phyloP scores from a whole-genome alignment of 2,797 vertebrate genomes.

The Enteromius paludinosus region DNA sequence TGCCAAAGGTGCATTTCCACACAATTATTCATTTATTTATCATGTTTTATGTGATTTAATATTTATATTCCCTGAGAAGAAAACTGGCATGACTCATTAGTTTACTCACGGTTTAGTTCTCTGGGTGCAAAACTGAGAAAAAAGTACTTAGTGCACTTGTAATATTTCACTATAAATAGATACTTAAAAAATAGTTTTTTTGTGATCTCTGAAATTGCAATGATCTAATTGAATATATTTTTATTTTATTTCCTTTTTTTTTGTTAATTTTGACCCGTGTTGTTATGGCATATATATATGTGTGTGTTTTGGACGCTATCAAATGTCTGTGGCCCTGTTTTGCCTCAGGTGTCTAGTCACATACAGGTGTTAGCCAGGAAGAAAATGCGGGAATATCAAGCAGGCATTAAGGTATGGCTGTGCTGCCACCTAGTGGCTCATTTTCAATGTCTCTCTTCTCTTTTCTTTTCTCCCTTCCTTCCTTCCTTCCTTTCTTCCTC shows the following conservation, averaged over 20 bases:
- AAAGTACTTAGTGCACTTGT: not conserved
- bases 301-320: not conserved
- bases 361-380: slow-evolving; percentile 99
- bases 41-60: not conserved
- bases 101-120: not conserved
- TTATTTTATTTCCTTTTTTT: too few relatives aligned
- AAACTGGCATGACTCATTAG: not conserved
- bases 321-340: slow-evolving; percentile 42
- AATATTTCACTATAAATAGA: not conserved
- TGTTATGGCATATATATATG: not conserved
- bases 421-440: slow-evolving; percentile 54
- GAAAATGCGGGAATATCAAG: slow-evolving; percentile 98
- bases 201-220: too few relatives aligned
- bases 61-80: not conserved
- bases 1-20: not conserved
- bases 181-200: too few relatives aligned
- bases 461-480: slow-evolving; percentile 71
- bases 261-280: not conserved
- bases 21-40: too few relatives aligned
- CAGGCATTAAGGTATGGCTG: slow-evolving; percentile 92
- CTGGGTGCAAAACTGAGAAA: not conserved
- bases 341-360: slow-evolving; percentile 94
- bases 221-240: too few relatives aligned
- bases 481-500: slow-evolving; percentile 39
- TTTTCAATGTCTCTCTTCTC: slow-evolving; percentile 68